Evolutionary conservation across 2,888 invertebrate genomes (phyloP).

Genomic region (Acrobeloides nanus): DNA sequence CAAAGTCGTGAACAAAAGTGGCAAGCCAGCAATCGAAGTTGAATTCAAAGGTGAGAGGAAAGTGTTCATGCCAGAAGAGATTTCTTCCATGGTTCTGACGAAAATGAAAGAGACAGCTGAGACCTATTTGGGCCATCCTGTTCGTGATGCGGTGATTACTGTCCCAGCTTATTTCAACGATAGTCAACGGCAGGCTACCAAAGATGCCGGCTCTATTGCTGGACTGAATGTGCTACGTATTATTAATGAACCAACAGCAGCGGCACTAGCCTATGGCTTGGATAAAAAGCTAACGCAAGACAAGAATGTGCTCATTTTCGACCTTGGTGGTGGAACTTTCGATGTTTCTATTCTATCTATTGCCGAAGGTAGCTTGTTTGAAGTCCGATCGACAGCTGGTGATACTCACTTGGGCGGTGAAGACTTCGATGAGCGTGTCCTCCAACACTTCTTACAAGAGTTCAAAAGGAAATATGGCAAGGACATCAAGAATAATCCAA

Average conservation of each 20-base stretch:
- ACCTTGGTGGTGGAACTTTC: conserved; percentile 27
- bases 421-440: conserved; percentile 61
- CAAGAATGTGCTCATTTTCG: conserved; percentile 59
- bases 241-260: conserved; percentile 27
- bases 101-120: conserved; percentile 36
- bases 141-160: conserved; percentile 71
- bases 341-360: conserved; percentile 26
- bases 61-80: conserved; percentile 55
- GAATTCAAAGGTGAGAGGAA: conserved; percentile 79
- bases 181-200: conserved; percentile 65
- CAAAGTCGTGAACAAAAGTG: conserved; percentile 47
- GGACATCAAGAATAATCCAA: conserved; percentile 73
- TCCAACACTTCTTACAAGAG: conserved; percentile 55
- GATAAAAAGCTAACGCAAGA: conserved; percentile 21
- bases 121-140: conserved; percentile 37
- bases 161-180: conserved; percentile 75
- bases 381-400: conserved; percentile 65
- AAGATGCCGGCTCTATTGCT: conserved; percentile 56
- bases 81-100: conserved; percentile 56
- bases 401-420: conserved; percentile 59
- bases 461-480: conserved; percentile 68
- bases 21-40: conserved; percentile 62
- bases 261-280: conserved; percentile 25
- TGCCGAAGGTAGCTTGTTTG: conserved; percentile 22
- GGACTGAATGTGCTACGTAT: conserved; percentile 57